Evolutionary conservation across 2,888 invertebrate genomes (phyloP).

Genomic region (Caenorhabditis imperialis): DNA sequence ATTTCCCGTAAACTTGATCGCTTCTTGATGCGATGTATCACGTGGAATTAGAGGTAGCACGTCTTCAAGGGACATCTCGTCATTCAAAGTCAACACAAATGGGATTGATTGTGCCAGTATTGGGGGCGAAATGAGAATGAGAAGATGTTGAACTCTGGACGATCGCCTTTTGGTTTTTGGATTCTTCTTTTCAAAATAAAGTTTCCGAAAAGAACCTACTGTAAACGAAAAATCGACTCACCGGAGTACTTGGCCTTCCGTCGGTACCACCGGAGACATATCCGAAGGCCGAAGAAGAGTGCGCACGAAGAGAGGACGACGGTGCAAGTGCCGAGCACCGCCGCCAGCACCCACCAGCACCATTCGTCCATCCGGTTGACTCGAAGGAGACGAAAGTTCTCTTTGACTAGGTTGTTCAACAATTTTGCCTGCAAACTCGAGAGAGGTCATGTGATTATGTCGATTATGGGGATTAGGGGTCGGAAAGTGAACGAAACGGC

Average conservation of each 20-base stretch:
- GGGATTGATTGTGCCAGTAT: not conserved
- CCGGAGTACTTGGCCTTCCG: slow-evolving; percentile 52
- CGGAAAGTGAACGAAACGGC: slow-evolving; percentile 8
- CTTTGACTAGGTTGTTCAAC: slow-evolving; percentile 44
- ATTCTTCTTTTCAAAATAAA: no score
- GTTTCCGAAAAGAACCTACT: no score
- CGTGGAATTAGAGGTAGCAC: no score
- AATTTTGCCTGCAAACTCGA: slow-evolving; percentile 32
- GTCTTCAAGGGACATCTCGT: not conserved
- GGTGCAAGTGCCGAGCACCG: slow-evolving; percentile 26
- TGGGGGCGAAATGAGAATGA: slow-evolving; percentile 1
- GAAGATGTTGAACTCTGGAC: not conserved
- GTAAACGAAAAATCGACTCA: no score
- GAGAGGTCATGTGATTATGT: not conserved
- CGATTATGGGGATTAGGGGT: not conserved
- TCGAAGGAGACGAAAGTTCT: slow-evolving; percentile 42
- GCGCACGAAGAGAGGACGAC: slow-evolving; percentile 36
- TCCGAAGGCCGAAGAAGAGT: slow-evolving; percentile 37
- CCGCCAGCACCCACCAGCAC: slow-evolving; percentile 55
- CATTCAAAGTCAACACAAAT: slow-evolving; percentile 12
- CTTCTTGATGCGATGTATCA: no score
- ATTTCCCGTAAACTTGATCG: no score
- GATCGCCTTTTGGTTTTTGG: no score
- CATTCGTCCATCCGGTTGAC: slow-evolving; percentile 53
- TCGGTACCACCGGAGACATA: slow-evolving; percentile 41